A percentile compares a stretch with the other conserved stretches of the same genome.
Evolutionary conservation across 2,888 invertebrate species (phyloP).

Genomic region (Hydroisotoma schaefferi): DNA sequence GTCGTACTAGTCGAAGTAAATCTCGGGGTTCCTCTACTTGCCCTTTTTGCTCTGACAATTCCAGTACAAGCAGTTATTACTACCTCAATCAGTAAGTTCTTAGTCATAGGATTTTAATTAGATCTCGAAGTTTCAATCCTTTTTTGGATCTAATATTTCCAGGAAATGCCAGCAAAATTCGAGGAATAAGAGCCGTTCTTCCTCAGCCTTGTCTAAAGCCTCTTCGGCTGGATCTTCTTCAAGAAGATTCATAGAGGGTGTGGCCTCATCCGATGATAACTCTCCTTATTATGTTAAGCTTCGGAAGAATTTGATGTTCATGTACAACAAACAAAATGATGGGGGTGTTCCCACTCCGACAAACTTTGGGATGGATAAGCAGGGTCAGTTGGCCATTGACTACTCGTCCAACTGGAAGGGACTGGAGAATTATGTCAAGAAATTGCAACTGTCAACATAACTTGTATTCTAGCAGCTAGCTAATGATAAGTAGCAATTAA

Average conservation of each 20-base stretch:
- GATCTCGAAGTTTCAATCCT: too few species aligned
- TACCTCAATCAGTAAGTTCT: background rate
- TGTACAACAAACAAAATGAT: slow-evolving; percentile 13
- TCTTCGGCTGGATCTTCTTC: background rate
- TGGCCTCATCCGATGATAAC: slow-evolving; percentile 6
- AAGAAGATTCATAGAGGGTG: background rate
- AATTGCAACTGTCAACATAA: background rate
- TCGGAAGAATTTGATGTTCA: slow-evolving; percentile 31
- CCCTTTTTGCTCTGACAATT: slow-evolving; percentile 2
- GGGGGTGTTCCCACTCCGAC: slow-evolving; percentile 25
- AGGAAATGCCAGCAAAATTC: too few species aligned
- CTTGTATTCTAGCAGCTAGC: too few species aligned
- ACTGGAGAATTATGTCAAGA: slow-evolving; percentile 38
- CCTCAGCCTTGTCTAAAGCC: background rate
- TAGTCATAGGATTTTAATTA: too few species aligned
- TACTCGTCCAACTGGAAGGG: slow-evolving; percentile 45
- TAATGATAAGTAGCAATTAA: too few species aligned
- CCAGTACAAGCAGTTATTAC: background rate
- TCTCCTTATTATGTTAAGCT: slow-evolving; percentile 44
- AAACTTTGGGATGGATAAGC: slow-evolving; percentile 42
- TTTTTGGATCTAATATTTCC: too few species aligned
- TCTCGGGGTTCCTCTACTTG: too few species aligned
- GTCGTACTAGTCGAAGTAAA: too few species aligned
- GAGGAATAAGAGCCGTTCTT: too few species aligned
- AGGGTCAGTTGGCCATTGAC: slow-evolving; percentile 45